Conservation (phyloP, 1,140 invertebrate species). For the Scaptomyza montana region DNA sequence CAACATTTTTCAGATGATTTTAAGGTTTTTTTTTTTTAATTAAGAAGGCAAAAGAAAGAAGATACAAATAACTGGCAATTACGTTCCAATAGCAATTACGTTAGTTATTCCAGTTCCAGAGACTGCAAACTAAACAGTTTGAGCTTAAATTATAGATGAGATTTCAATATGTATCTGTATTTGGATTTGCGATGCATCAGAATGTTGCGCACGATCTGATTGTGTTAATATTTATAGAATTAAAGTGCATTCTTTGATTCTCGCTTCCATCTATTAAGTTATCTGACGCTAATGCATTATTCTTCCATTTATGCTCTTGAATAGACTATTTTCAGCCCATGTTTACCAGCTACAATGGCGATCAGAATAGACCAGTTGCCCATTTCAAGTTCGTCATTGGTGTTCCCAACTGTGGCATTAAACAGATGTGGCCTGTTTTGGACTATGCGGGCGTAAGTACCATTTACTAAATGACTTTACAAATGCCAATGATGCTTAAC, state of each 20-base stretch:
- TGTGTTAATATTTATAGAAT: slow-evolving; percentile 40
- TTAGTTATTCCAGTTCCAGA: not conserved
- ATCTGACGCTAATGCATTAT: slow-evolving; percentile 24
- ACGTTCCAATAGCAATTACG: no score
- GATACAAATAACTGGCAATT: not conserved
- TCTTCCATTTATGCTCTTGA: slow-evolving; percentile 45
- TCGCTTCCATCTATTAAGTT: slow-evolving; percentile 20
- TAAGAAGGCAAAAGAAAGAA: not conserved
- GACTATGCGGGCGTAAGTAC: slow-evolving; percentile 85
- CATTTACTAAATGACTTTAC: not conserved
- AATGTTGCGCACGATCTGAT: not conserved
- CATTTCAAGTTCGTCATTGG: slow-evolving; percentile 86
- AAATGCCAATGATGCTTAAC: not conserved
- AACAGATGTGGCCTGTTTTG: slow-evolving; percentile 89
- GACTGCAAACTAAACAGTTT: not conserved
- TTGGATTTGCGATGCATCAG: slow-evolving; percentile 10
- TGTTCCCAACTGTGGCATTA: slow-evolving; percentile 88
- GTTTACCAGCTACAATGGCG: slow-evolving; percentile 87
- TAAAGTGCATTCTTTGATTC: slow-evolving; percentile 30
- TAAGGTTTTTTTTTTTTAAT: no score
- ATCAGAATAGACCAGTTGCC: slow-evolving; percentile 72
- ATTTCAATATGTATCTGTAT: not conserved
- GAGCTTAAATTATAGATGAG: slow-evolving; percentile 2
- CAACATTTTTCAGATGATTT: no score
- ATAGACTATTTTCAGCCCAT: slow-evolving; percentile 86